Base-by-base conservation (phyloP, 2,797 vertebrate genomes). In the Valencia hispanica region DNA sequence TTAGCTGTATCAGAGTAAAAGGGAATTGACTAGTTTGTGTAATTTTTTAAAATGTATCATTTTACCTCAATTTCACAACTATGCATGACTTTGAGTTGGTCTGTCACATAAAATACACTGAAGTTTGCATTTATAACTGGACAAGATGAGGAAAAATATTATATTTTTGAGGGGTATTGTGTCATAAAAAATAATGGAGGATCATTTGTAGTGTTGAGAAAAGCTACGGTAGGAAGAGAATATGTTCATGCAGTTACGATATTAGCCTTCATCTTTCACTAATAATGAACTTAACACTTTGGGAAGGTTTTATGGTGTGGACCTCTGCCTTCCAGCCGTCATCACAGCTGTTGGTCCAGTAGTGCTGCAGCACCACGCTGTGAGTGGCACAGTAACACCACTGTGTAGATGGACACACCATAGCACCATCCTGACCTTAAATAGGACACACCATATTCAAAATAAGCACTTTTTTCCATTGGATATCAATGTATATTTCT, bases 301-400 rank as follows among this genome's bases (percentile, higher is more conserved):
- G 84, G 77, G 70, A 75, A 72, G 51, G 15, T 47, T 70, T 79
- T 82, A 69, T 81, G 63, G 84, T 78, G 85, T 76, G 86, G 85
- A 84, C 77, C 80, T 79, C 75, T 86, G 86, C 84, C 80, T 79
- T 83, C 83, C 81, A 75, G 82, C 81, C 69, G 74, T 75, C 77
- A 85, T 72, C 85, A 78, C 87, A 82, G 87, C 82, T 72, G 83
- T 82, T 2, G 70, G 77, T 81, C 79, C 79, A 79, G 77, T 75
- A 77, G 85, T 79, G 89, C 69, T 83, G 86, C 81, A 86, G 86
- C 90, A 91, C 87, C 92, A 91, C 68, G 25, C 91, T 92, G 91
- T 78, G 86, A 85, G 90, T 59, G 79, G 91, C 84, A 75, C 80
- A 87, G 86, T 18, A 77, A 20, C 25, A 66, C 87, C 72, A 75